These are phyloP conservation scores for Eilema griseolum DNA, from an alignment of 2,888 invertebrate genomes.

Conservation along the genomic window DNA sequence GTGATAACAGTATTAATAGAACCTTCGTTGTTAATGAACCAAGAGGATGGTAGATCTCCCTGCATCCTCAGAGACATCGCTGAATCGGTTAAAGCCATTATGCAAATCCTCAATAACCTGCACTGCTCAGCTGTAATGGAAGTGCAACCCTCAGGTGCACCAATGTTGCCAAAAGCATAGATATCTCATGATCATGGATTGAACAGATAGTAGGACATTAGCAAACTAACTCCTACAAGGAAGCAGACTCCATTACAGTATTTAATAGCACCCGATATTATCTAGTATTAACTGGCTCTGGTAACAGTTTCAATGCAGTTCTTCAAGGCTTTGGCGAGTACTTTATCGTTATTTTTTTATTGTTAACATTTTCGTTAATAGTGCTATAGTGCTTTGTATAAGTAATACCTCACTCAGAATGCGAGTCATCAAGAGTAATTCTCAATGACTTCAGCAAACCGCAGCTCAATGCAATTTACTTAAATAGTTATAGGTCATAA, in stretches of 20 bases:
- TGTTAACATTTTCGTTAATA: background rate
- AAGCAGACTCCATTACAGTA: background rate
- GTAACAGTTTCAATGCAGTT: background rate
- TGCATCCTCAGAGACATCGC: background rate
- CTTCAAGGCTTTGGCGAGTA: background rate
- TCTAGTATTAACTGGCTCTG: background rate
- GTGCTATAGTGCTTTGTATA: background rate
- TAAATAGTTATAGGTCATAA: too few species aligned
- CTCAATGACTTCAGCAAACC: too few species aligned
- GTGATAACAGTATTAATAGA: background rate
- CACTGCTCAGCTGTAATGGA: background rate
- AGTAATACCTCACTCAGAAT: background rate
- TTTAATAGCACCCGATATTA: background rate
- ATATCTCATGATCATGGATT: background rate
- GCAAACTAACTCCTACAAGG: background rate
- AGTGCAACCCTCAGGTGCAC: background rate
- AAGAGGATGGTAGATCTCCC: background rate
- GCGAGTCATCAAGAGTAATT: too few species aligned
- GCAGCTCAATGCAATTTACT: too few species aligned
- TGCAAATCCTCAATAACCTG: background rate
- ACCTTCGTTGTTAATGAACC: background rate
- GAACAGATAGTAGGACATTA: background rate
- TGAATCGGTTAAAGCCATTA: background rate
- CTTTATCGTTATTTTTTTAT: background rate
- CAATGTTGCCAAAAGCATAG: background rate